Base-by-base conservation (phyloP, 2,113 vertebrate genomes). In the Chlorodrepanis virens region DNA sequence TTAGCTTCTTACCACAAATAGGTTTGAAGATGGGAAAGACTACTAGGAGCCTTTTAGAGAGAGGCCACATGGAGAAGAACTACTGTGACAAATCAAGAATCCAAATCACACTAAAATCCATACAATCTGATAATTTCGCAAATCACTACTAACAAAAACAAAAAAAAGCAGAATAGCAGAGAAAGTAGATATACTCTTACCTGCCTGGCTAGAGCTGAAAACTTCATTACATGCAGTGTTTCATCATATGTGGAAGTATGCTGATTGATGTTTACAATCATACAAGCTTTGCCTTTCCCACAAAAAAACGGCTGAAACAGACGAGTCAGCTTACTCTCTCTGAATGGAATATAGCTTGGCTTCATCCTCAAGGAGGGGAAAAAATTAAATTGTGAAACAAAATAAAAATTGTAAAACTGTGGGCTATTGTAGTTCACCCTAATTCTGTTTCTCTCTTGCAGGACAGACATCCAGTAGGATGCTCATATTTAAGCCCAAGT, bases 251-350 rank as follows among this genome's bases (percentile, higher is more conserved):
- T 99, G 61, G 98, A 99, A 17, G 98, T 97, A 86, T 98, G 98
- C 79, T 98, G 98, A 95, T 98, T 99, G 69, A 99, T 97, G 89
- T 99, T 99, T 69, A 99, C 98, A 56, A 99, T 98, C 98, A 99
- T 99, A 10, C 98, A 99, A 7, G 98, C 98, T 89, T 96, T 98
- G 59, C 99, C 99, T 96, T 98, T 98, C 24, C 99, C 98, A 40
- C 98, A 99, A 84, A 99, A 99, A 64, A 99, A 97, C 0, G 98
- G 97, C 94, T 99, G 99, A 93, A 99, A 99, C 31, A 99, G 98
- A n/a, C 99, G 98, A 9, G 99, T 99, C 91, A 99, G 53, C 74
- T 99, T 99, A 95, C 99, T 99, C 96, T 99, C 99, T 93, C 99
- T 97, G 97, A 99, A 99, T 3, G 99, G 99, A 77, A 99, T 96